Evolutionary conservation across 2,113 vertebrate genomes (phyloP).

Genomic region (Dissostichus mawsoni): DNA sequence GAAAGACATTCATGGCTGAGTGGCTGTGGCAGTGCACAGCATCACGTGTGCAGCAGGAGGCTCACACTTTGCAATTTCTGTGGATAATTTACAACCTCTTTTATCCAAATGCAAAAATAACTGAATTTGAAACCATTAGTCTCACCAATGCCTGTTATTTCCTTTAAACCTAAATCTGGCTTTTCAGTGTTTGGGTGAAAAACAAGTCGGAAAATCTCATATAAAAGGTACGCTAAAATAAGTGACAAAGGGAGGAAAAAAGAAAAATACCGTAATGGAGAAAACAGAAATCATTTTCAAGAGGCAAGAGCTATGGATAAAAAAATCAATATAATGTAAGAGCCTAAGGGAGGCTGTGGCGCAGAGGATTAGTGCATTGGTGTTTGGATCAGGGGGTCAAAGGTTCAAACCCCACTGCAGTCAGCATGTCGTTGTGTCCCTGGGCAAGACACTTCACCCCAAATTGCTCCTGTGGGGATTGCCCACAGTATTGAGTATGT

Average conservation of each 20-base stretch:
- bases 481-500: too few relatives aligned
- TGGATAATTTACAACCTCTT: not conserved
- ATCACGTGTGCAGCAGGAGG: not conserved
- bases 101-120: not conserved
- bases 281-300: constrained; percentile 48
- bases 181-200: not conserved
- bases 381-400: too few relatives aligned
- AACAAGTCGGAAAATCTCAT: not conserved
- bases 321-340: constrained; percentile 45
- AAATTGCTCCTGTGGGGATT: too few relatives aligned
- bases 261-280: constrained; percentile 17
- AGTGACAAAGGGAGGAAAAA: constrained; percentile 52
- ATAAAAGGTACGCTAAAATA: constrained; percentile 51
- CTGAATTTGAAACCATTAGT: not conserved
- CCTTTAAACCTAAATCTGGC: not conserved
- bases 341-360: not conserved
- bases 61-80: not conserved
- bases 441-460: too few relatives aligned
- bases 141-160: constrained; percentile 20
- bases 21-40: not conserved
- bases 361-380: too few relatives aligned
- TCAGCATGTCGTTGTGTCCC: too few relatives aligned
- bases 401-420: too few relatives aligned
- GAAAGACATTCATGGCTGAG: constrained; percentile 65
- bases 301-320: constrained; percentile 41